phyloP scores from a whole-genome alignment of 1,140 invertebrate species.

The Leptopilina boulardi region DNA sequence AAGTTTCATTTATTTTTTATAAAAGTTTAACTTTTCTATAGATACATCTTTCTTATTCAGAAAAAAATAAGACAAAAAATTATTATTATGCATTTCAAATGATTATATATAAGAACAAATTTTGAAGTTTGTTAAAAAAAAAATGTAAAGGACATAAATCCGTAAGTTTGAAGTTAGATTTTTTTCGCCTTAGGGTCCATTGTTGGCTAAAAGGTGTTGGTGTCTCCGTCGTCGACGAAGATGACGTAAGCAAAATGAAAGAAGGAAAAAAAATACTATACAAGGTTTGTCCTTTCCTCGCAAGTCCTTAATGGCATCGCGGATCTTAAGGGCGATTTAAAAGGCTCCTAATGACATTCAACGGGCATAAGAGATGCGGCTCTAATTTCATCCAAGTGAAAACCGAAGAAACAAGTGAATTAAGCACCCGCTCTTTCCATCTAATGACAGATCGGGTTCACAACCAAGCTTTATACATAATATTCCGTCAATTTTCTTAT shows the following conservation, averaged over 20 bases:
- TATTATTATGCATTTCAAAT: too few species aligned
- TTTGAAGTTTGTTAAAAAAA: too few species aligned
- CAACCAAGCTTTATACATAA: too few species aligned
- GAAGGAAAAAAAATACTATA: constrained; percentile 44
- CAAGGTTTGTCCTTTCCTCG: constrained; percentile 48
- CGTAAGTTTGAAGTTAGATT: constrained; percentile 44
- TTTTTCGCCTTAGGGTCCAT: constrained; percentile 35
- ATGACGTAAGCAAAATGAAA: background rate
- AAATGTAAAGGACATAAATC: constrained; percentile 45
- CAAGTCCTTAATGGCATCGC: constrained; percentile 49
- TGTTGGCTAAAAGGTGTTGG: constrained; percentile 43
- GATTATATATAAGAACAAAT: too few species aligned
- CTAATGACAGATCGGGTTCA: constrained; percentile 54
- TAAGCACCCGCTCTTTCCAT: constrained; percentile 47
- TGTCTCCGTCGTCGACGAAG: constrained; percentile 38
- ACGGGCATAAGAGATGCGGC: constrained; percentile 47
- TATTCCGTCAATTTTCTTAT: constrained; percentile 14
- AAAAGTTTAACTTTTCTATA: too few species aligned
- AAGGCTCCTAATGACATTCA: constrained; percentile 60
- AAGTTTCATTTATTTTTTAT: background rate
- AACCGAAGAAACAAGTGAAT: constrained; percentile 62
- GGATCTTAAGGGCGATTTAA: constrained; percentile 55
- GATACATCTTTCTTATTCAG: too few species aligned
- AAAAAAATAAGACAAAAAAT: too few species aligned
- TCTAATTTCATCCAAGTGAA: constrained; percentile 60